Conservation (phyloP, 2,888 invertebrate species). For the Druceiella hillmani region DNA sequence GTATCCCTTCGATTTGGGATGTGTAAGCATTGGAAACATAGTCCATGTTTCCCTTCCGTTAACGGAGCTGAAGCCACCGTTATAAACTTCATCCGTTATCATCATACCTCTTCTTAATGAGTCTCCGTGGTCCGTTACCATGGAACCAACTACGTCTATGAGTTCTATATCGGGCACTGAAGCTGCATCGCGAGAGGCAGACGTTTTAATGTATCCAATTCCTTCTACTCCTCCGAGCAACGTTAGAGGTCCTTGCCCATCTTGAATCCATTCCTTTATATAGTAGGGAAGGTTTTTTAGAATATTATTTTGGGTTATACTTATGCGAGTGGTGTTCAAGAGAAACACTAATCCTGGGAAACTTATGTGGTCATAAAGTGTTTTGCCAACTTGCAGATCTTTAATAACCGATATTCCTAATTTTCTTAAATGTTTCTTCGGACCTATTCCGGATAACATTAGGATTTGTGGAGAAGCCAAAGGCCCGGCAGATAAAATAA, state of each 20-base stretch:
- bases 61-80: slow-evolving; percentile 25
- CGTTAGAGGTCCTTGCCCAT: slow-evolving; percentile 34
- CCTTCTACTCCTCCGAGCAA: slow-evolving; percentile 38
- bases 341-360: slow-evolving; percentile 40
- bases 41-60: slow-evolving; percentile 29
- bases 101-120: slow-evolving; percentile 26
- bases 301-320: slow-evolving; percentile 14
- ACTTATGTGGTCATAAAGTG: slow-evolving; percentile 52
- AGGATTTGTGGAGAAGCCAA: slow-evolving; percentile 64
- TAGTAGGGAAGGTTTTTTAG: too few species aligned
- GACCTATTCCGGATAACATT: slow-evolving; percentile 52
- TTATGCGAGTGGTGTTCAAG: slow-evolving; percentile 29
- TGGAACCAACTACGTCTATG: slow-evolving; percentile 40
- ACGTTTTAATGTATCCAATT: slow-evolving; percentile 39
- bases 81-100: slow-evolving; percentile 24
- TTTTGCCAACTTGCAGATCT: slow-evolving; percentile 53
- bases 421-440: slow-evolving; percentile 41
- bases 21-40: slow-evolving; percentile 39
- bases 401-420: slow-evolving; percentile 44
- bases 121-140: slow-evolving; percentile 37
- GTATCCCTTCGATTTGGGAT: slow-evolving; percentile 50
- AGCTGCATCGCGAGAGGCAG: slow-evolving; percentile 33
- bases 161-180: slow-evolving; percentile 50
- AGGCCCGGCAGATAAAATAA: slow-evolving; percentile 53
- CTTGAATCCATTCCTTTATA: slow-evolving; percentile 22